Percentiles rank a stretch among this genome's conserved stretches.
Evolutionary conservation across 64 coral and sea anemone genomes (phyloP).

Genomic region (Astreopora myriophthalma): DNA sequence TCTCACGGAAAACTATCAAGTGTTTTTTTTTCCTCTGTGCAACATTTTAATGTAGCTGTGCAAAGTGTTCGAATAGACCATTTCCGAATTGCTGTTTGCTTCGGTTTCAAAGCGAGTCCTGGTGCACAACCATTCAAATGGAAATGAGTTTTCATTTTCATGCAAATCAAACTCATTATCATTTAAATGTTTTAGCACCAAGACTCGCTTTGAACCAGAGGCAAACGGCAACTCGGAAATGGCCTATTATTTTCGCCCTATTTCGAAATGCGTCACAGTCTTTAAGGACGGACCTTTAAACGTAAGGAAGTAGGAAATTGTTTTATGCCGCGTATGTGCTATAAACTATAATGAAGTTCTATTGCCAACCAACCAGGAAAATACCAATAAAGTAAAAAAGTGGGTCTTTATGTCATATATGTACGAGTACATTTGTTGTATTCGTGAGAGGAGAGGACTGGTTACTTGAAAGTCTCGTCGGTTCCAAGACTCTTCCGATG

Average conservation of each 20-base stretch:
- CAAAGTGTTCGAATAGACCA: too few relatives aligned
- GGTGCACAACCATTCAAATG: too few relatives aligned
- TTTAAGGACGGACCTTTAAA: neutral
- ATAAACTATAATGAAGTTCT: neutral
- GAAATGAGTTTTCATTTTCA: too few relatives aligned
- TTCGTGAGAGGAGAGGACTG: neutral
- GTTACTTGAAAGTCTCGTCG: neutral
- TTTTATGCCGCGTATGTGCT: neutral
- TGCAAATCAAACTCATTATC: too few relatives aligned
- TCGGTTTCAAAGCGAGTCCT: too few relatives aligned
- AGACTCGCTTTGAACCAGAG: too few relatives aligned
- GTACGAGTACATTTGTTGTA: too few relatives aligned
- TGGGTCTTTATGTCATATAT: neutral
- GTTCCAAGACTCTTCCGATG: too few relatives aligned
- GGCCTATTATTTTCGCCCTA: too few relatives aligned
- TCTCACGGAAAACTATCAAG: slow-evolving; percentile 19
- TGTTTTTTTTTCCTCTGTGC: neutral
- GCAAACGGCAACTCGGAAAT: too few relatives aligned
- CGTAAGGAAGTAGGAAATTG: neutral
- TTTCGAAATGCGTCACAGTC: neutral
- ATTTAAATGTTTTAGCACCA: too few relatives aligned
- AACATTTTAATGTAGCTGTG: slow-evolving; percentile 13
- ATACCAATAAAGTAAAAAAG: neutral
- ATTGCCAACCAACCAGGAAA: neutral
- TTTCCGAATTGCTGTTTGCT: too few relatives aligned